Conservation (phyloP, 2,113 vertebrate genomes). For the Polyodon spathula region DNA sequence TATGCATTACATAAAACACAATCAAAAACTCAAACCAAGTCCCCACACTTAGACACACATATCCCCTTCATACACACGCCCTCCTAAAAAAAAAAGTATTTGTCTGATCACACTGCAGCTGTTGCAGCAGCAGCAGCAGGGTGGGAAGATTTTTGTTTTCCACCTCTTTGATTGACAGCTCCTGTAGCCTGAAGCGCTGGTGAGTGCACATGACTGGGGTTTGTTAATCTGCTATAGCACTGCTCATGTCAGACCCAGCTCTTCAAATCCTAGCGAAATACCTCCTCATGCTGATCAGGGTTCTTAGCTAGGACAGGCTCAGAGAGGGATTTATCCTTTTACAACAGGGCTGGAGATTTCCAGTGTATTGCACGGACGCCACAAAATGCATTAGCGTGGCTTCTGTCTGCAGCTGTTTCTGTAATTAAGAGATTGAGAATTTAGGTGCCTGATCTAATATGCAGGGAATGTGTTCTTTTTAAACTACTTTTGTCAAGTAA, state of each 20-base stretch:
- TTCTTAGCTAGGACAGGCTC: constrained; percentile 24
- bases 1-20: no score
- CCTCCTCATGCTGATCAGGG: constrained; percentile 25
- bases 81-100: neutral
- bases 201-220: constrained; percentile 30
- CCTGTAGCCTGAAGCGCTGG: constrained; percentile 32
- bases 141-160: neutral
- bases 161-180: constrained; percentile 32
- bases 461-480: neutral
- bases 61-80: neutral
- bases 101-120: neutral
- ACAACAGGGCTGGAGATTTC: constrained; percentile 19
- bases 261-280: constrained; percentile 26
- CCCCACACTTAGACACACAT: neutral
- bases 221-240: constrained; percentile 28
- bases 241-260: constrained; percentile 26
- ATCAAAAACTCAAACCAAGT: no score
- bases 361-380: constrained; percentile 8
- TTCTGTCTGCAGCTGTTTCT: neutral
- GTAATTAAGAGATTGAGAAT: constrained; percentile 2
- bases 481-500: neutral
- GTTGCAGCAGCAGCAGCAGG: neutral
- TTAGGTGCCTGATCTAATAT: constrained; percentile 1
- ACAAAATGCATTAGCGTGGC: neutral
- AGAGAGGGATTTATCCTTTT: constrained; percentile 21